Base-by-base conservation (phyloP, 2,888 invertebrate species). In the Idaea dimidiata region DNA sequence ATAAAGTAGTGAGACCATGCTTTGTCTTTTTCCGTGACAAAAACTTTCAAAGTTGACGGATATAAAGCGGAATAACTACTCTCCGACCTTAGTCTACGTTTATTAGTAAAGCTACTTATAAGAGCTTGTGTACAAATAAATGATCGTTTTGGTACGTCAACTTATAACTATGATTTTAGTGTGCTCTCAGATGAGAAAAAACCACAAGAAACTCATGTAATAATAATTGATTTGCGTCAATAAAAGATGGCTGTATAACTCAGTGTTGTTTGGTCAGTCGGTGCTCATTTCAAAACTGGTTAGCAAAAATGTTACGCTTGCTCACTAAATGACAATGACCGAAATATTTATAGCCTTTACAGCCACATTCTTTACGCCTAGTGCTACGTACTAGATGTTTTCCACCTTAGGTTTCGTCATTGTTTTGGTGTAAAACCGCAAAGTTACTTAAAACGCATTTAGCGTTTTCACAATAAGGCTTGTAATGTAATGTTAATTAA, bases 271-370 rank as follows among this genome's bases (percentile, higher is more conserved):
- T 43, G 43, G 59, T 67, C 62, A 58, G 58, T 67, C 60, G 59
- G 61, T 59, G 63, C 65, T 70, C 70, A 70, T 69, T 70, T 63
- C 64, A n/a, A 31, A 17, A 56, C 54, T 33, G 24, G 33, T 58
- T 32, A 54, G 18, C 55, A 43, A 53, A 55, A 58, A 60, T 59
- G n/a, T 54, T 8, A 59, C 61, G 57, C 58, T 54, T 59, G 57
- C 61, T 60, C 63, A 60, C 57, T 31, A 58, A 67, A 59, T 66
- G 69, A 66, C 64, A 71, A 71, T 72, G 63, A 66, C 61, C 66
- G 66, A 68, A 69, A 66, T 69, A 62, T 64, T 61, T 68, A 67
- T 62, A 68, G 59, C 61, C 58, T 61, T 63, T 10, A 43, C 3
- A 43, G 14, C 43, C 43, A 43, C 43, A 43, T 43, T 43, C 43